Evolutionary conservation across 2,888 invertebrate genomes (phyloP).

Genomic region (Polylopha cassiicola): DNA sequence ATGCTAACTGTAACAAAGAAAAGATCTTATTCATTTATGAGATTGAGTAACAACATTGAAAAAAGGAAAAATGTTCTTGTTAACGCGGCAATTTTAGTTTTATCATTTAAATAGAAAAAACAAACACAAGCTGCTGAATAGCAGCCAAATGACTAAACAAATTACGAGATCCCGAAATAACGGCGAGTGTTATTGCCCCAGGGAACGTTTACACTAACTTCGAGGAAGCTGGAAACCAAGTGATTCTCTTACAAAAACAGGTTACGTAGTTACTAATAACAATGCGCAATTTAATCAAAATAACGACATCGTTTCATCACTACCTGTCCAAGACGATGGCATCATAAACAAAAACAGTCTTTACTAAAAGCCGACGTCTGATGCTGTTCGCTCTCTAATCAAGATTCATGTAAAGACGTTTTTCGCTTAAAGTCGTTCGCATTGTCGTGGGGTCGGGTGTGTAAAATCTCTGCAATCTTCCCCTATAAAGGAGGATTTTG

Average conservation of each 20-base stretch:
- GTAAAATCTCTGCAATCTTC: conserved; percentile 61
- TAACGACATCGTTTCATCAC: conserved; percentile 25
- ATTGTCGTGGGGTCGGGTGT: conserved; percentile 39
- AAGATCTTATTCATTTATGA: conserved; percentile 16
- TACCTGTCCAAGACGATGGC: conserved; percentile 11
- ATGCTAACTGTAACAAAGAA: conserved; percentile 67
- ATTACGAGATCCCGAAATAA: neutral
- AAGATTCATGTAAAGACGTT: conserved; percentile 40
- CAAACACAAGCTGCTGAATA: too few relatives aligned
- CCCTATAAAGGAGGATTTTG: conserved; percentile 69
- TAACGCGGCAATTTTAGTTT: too few relatives aligned
- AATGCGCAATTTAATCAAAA: conserved; percentile 23
- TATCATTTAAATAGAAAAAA: too few relatives aligned
- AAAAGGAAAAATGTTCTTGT: too few relatives aligned
- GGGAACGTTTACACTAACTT: too few relatives aligned
- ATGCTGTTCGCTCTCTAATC: conserved; percentile 25
- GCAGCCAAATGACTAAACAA: conserved; percentile 2
- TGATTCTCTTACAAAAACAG: conserved; percentile 1
- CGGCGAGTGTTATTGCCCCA: conserved; percentile 4
- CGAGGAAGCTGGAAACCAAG: neutral
- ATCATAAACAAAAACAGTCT: conserved; percentile 25
- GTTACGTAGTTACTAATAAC: conserved; percentile 11
- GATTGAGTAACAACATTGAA: neutral
- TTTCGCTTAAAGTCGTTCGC: conserved; percentile 49
- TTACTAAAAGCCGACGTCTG: conserved; percentile 29